Evolutionary conservation across 2,797 vertebrate genomes (phyloP).

Genomic region (Falco cherrug): DNA sequence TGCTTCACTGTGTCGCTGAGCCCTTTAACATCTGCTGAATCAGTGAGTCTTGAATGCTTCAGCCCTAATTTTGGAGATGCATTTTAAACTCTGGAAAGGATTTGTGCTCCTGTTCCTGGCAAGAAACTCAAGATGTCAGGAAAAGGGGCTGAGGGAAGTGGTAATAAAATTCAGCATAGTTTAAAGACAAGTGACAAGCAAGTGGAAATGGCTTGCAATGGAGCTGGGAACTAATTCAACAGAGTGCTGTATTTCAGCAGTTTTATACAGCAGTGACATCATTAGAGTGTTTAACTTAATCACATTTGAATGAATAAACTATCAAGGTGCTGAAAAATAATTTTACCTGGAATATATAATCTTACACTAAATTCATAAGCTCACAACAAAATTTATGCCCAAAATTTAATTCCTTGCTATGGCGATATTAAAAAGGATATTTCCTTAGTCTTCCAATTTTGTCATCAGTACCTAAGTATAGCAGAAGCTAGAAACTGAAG

Average conservation of each 20-base stretch:
- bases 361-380: not conserved
- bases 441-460: not conserved
- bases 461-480: not conserved
- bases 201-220: not conserved
- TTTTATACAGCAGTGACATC: not conserved
- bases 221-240: not conserved
- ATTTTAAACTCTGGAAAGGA: not conserved
- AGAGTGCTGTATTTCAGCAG: not conserved
- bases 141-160: not conserved
- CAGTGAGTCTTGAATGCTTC: not conserved
- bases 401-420: not conserved
- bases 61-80: not conserved
- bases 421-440: not conserved
- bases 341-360: not conserved
- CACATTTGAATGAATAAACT: not conserved
- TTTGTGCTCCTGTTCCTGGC: not conserved
- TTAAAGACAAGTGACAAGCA: conserved; percentile 25
- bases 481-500: not conserved
- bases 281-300: not conserved
- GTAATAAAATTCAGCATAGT: not conserved
- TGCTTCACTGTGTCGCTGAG: not conserved
- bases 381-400: not conserved
- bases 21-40: not conserved
- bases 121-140: not conserved
- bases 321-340: not conserved